Conservation (phyloP, 2,797 vertebrate species). For the Rhabdomys pumilio region DNA sequence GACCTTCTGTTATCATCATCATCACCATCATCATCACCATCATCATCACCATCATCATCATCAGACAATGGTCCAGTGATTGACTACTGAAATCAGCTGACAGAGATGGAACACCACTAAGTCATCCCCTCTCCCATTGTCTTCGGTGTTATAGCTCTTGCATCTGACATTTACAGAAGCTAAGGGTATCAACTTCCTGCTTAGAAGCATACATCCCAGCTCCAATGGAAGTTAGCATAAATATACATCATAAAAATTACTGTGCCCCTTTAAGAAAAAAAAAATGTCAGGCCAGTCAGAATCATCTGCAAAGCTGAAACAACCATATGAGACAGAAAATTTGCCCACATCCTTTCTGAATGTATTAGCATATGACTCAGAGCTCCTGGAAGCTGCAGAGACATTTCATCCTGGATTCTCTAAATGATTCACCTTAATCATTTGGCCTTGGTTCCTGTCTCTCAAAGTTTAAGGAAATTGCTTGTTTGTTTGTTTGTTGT, state of each 20-base stretch:
- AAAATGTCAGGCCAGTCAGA: conserved; percentile 9
- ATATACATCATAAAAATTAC: background rate
- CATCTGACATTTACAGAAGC: background rate
- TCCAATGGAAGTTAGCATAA: background rate
- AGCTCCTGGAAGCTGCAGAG: background rate
- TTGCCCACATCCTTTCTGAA: background rate
- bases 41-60: background rate
- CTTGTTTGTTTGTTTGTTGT: background rate
- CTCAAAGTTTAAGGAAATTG: conserved; percentile 2
- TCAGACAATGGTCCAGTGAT: too few relatives aligned
- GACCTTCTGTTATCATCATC: background rate
- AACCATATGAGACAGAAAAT: background rate
- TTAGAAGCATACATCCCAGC: background rate
- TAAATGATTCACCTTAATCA: background rate
- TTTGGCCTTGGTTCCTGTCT: background rate
- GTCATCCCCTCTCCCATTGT: background rate
- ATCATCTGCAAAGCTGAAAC: background rate
- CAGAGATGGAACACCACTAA: background rate
- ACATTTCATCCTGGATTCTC: background rate
- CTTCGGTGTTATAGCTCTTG: background rate
- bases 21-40: too few relatives aligned
- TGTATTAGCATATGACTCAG: background rate
- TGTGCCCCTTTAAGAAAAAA: background rate
- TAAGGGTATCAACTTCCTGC: background rate
- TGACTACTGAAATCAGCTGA: background rate